Evolutionary conservation across 64 coral and sea anemone species (phyloP).

Genomic region (Dendrophyllia cribrosa): DNA sequence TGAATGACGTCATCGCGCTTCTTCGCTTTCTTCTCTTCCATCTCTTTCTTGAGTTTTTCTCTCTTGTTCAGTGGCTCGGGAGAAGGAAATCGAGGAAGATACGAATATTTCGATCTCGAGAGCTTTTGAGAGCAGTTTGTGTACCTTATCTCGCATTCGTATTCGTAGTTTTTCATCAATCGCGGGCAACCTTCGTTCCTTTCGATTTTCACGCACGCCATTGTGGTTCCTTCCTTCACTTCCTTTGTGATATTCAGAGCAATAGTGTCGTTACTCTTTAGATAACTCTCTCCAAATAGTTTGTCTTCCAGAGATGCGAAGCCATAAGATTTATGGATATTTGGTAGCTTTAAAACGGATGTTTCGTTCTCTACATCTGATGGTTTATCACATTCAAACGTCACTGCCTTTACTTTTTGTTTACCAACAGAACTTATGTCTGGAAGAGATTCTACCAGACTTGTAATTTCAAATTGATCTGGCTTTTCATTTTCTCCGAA

Average conservation of each 20-base stretch:
- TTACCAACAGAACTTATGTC: not conserved
- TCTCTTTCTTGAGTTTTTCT: conserved; percentile 17
- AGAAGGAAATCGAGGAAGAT: conserved; percentile 14
- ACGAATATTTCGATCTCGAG: conserved; percentile 2
- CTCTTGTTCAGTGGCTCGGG: not conserved
- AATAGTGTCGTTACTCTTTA: not conserved
- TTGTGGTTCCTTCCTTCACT: too few species aligned
- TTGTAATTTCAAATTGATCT: not conserved
- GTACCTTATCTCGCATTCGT: not conserved
- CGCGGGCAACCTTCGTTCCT: not conserved
- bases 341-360: not conserved
- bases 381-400: not conserved
- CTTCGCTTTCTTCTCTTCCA: not conserved
- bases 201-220: too few species aligned
- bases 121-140: conserved; percentile 4
- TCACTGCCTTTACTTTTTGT: not conserved
- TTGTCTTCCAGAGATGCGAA: not conserved
- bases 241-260: not conserved
- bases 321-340: not conserved
- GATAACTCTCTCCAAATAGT: not conserved
- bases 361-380: not conserved
- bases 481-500: not conserved
- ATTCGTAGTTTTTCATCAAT: conserved; percentile 32
- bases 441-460: not conserved
- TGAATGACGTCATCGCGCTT: not conserved